Evolutionary conservation across 2,113 vertebrate species (phyloP).

Genomic region (Ailuropoda melanoleuca): DNA sequence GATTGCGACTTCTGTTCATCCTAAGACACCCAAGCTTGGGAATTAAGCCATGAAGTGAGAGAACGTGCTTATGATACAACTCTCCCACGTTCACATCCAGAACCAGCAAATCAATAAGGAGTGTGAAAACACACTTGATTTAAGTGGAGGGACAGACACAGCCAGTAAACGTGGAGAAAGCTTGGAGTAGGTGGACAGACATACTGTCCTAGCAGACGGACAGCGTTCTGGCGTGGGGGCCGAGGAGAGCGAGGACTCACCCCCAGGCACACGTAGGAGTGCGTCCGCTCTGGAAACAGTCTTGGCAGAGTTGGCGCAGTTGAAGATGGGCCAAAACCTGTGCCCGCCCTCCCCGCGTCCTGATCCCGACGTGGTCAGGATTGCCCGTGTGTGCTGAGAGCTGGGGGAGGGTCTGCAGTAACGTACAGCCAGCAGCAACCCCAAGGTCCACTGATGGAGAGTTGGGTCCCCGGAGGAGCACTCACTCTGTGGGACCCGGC

Average conservation of each 20-base stretch:
- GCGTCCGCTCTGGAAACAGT: accelerated
- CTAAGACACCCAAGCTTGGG: not conserved
- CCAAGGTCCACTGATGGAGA: not conserved
- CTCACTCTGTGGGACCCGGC: too few species aligned
- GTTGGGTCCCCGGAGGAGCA: too few species aligned
- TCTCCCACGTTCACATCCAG: not conserved
- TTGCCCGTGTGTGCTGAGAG: too few species aligned
- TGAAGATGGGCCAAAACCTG: too few species aligned
- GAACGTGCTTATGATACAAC: not conserved
- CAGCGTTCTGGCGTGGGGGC: not conserved
- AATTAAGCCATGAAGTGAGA: not conserved
- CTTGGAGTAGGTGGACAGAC: not conserved
- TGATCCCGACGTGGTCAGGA: not conserved
- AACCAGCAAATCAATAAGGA: not conserved
- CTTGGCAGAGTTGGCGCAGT: not conserved
- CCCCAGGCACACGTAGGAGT: not conserved
- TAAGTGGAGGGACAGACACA: not conserved
- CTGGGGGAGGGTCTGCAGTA: not conserved
- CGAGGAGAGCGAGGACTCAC: too few species aligned
- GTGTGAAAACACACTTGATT: not conserved
- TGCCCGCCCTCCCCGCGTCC: not conserved
- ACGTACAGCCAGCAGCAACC: not conserved
- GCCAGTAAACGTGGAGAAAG: too few species aligned
- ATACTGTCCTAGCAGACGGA: not conserved
- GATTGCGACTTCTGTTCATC: not conserved